Conservation (phyloP, 2,888 invertebrate genomes). For the Meta bourneti region DNA sequence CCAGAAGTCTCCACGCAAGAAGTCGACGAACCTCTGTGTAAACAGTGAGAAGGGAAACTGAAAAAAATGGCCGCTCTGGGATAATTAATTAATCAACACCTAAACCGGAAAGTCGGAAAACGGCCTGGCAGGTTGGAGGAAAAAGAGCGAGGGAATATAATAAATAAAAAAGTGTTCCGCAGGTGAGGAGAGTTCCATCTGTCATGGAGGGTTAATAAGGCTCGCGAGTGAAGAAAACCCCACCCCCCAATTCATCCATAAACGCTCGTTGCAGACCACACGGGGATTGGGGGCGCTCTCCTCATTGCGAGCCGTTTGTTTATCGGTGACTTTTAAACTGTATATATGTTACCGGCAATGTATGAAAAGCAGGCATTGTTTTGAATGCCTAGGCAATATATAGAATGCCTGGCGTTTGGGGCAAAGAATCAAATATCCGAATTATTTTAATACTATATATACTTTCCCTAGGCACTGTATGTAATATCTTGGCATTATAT, state of each 20-base stretch:
- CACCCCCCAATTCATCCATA: slow-evolving; percentile 40
- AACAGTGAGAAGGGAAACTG: not conserved
- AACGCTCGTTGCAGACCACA: slow-evolving; percentile 10
- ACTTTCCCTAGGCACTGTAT: too few species aligned
- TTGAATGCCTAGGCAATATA: too few species aligned
- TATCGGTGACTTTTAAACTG: too few species aligned
- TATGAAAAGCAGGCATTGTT: too few species aligned
- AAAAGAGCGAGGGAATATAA: not conserved
- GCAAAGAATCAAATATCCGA: too few species aligned
- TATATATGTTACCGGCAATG: too few species aligned
- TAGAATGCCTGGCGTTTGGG: too few species aligned
- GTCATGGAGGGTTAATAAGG: slow-evolving; percentile 30
- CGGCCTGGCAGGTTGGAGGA: too few species aligned
- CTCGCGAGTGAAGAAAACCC: slow-evolving; percentile 22
- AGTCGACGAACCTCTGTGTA: not conserved
- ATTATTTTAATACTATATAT: too few species aligned
- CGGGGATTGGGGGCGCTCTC: not conserved
- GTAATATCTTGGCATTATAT: too few species aligned
- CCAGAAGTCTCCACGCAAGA: not conserved
- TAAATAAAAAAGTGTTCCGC: not conserved
- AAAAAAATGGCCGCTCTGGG: not conserved
- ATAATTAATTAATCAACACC: slow-evolving; percentile 51
- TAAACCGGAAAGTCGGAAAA: slow-evolving; percentile 6
- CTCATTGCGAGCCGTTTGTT: too few species aligned
- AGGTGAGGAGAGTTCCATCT: slow-evolving; percentile 19